Conservation (phyloP, 2,797 vertebrate species). For the Acomys russatus region DNA sequence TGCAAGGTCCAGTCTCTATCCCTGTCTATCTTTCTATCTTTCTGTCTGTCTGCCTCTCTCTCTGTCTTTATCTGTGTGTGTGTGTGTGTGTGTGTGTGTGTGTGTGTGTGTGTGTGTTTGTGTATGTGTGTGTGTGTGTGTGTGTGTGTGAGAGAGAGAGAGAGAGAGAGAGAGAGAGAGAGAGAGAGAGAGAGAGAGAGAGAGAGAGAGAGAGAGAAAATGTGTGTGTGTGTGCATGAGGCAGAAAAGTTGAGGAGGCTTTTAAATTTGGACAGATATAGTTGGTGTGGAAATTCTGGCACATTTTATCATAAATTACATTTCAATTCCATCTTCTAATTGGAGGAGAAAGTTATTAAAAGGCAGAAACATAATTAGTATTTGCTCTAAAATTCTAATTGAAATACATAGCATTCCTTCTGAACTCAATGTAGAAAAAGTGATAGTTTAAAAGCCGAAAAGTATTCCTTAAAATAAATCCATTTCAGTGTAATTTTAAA, state of each 20-base stretch:
- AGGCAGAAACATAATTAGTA: constrained; percentile 36
- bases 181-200: neutral
- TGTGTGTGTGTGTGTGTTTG: neutral
- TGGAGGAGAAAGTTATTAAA: constrained; percentile 34
- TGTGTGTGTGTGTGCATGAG: neutral
- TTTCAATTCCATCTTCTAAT: neutral
- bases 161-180: neutral
- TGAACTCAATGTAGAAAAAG: constrained; percentile 68
- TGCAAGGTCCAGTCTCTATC: neutral
- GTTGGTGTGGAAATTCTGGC: neutral
- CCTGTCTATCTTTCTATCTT: neutral
- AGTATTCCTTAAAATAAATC: constrained; percentile 63
- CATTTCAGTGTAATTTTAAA: constrained; percentile 70
- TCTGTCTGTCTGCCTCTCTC: neutral
- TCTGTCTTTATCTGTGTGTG: neutral
- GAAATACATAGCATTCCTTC: constrained; percentile 55
- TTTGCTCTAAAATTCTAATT: constrained; percentile 71
- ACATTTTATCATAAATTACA: constrained; percentile 35
- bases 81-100: no score
- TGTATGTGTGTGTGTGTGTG: no score
- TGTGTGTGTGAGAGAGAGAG: neutral
- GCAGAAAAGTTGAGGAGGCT: neutral
- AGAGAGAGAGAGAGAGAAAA: neutral
- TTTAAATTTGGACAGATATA: neutral
- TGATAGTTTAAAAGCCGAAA: constrained; percentile 68